Evolutionary conservation across 2,888 invertebrate genomes (phyloP), one percentile per base, ranked within the genome.

Genomic region (Seira ritae): DNA sequence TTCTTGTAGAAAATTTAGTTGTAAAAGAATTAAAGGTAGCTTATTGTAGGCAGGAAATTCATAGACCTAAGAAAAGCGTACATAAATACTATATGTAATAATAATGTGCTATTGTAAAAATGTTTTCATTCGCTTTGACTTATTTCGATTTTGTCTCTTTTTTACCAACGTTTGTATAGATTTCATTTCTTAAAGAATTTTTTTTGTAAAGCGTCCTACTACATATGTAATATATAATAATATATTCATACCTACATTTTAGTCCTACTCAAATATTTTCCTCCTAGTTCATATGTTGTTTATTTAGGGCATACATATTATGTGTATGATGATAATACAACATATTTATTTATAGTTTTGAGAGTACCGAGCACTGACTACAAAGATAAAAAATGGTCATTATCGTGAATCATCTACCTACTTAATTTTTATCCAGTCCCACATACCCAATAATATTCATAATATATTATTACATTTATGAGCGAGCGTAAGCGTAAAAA

Each of bases 381-480:
- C 60, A 80, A 74, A 31, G 31, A 31, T 31, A 2, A 31, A 31
- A 31, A 31, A 2, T 62, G 24, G 69, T 74, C 80, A 67, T 4
- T 55, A 76, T 80, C 74, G 74, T 73, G 73, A 37, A 69, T 80
- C 23, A 80, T 60, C 73, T 80, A 42, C 42, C 69, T 70, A 74
- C 50, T 70, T 75, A 31, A 31, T 31, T 70, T 42, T 37, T 62
- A 23, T 65, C 73, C 68, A 69, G 50, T 74, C 42, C 67, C 55
- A 15, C 69, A 31, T 31, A 31, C 31, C n/a, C n/a, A n/a, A n/a
- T n/a, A n/a, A 31, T 31, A 31, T 8, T 8, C 31, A 8, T 31
- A 31, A 31, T 4, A 31, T 31, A 31, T 31, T n/a, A n/a, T 2
- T 22, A 23, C 55, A 50, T 65, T 76, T 55, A 31, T 31, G 31